Evolutionary conservation across 2,113 vertebrate species (phyloP).

Genomic region (Peromyscus leucopus): DNA sequence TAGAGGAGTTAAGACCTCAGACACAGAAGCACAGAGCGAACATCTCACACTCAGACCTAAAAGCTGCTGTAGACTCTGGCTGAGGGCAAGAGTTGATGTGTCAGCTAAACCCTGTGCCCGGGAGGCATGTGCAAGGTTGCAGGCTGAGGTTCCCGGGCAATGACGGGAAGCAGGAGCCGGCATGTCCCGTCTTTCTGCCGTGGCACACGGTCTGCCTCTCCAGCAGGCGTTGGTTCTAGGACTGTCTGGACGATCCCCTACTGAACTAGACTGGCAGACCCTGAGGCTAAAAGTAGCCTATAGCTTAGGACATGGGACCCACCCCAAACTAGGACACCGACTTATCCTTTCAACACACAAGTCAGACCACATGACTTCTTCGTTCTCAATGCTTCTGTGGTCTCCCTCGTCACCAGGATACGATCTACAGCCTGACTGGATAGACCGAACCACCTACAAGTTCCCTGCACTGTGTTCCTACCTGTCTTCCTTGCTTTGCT

Average conservation of each 20-base stretch:
- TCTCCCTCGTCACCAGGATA: neutral
- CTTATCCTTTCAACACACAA: neutral
- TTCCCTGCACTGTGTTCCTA: neutral
- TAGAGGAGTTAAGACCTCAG: neutral
- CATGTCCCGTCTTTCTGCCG: slow-evolving; percentile 9
- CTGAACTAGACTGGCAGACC: neutral
- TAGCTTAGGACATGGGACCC: neutral
- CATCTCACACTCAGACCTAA: neutral
- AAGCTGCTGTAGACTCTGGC: neutral
- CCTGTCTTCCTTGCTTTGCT: neutral
- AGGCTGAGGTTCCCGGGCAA: neutral
- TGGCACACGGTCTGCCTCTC: slow-evolving; percentile 49
- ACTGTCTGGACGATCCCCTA: neutral
- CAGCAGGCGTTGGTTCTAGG: neutral
- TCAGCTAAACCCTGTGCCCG: neutral
- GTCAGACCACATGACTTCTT: neutral
- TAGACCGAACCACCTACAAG: rapidly evolving
- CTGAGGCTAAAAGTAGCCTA: slow-evolving; percentile 13
- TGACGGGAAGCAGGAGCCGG: slow-evolving; percentile 25
- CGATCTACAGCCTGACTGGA: neutral
- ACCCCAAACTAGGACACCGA: too few species aligned
- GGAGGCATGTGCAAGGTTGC: neutral
- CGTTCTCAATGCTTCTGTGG: neutral
- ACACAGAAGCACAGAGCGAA: neutral
- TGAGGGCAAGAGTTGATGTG: neutral